A percentile compares a stretch with the other conserved stretches of the same genome.
Conservation (phyloP, 2,113 vertebrate genomes). For the Austrofundulus limnaeus region DNA sequence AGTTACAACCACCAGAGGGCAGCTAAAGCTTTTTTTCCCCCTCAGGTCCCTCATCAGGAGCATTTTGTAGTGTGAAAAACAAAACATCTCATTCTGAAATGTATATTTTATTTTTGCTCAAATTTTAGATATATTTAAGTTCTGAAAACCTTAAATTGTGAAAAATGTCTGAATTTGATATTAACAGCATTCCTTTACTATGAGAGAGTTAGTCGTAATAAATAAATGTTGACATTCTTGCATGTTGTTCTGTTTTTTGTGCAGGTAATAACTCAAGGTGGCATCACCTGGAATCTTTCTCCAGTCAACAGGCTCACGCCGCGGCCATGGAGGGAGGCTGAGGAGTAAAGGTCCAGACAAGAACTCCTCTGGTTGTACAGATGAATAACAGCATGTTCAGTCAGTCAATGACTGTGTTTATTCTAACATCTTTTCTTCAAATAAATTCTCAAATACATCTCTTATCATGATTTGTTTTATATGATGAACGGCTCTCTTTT, state of each 20-base stretch:
- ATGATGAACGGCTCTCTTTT: too few species aligned
- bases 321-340: conserved; percentile 80
- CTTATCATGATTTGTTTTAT: too few species aligned
- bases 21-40: not conserved
- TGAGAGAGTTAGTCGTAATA: too few species aligned
- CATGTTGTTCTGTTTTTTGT: conserved; percentile 7
- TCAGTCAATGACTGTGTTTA: conserved; percentile 49
- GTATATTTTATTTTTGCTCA: too few species aligned
- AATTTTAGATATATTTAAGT: not conserved
- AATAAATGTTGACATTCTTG: too few species aligned
- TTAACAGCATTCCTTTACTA: too few species aligned
- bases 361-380: conserved; percentile 66
- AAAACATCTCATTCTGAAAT: too few species aligned
- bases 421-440: conserved; percentile 59
- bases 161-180: too few species aligned
- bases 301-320: conserved; percentile 88
- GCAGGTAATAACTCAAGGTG: conserved; percentile 84
- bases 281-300: conserved; percentile 89
- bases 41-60: not conserved
- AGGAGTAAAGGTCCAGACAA: conserved; percentile 65
- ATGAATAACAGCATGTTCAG: conserved; percentile 48
- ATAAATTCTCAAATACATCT: conserved; percentile 72
- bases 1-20: not conserved
- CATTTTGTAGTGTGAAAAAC: too few species aligned
- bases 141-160: too few species aligned